phyloP scores from a whole-genome alignment of 2,888 invertebrate genomes.

The Megastigmus dorsalis region DNA sequence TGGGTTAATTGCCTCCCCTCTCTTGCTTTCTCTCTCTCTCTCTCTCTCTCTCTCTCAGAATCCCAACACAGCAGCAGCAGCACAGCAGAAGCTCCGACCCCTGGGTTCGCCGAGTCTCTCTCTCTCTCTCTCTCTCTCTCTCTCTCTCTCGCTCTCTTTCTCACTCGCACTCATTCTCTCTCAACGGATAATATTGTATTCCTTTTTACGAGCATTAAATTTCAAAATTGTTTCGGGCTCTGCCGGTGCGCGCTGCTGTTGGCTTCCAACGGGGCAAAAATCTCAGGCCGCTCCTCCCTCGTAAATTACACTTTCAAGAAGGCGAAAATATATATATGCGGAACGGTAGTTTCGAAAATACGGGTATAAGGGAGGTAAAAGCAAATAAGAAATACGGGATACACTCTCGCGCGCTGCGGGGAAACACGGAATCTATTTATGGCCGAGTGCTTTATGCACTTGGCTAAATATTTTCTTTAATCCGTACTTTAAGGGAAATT shows the following conservation, averaged over 20 bases:
- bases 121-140: not conserved
- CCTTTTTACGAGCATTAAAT: constrained; percentile 61
- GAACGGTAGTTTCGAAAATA: constrained; percentile 46
- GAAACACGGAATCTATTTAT: constrained; percentile 45
- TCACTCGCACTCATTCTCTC: not conserved
- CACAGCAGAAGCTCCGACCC: not conserved
- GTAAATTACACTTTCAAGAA: constrained; percentile 52
- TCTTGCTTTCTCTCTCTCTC: constrained; percentile 35
- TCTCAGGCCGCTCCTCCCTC: constrained; percentile 26
- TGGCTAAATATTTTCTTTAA: constrained; percentile 21
- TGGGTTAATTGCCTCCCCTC: constrained; percentile 61
- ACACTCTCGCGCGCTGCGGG: constrained; percentile 45
- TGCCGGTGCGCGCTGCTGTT: not conserved
- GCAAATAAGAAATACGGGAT: constrained; percentile 52
- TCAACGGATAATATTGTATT: constrained; percentile 59
- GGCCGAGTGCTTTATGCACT: constrained; percentile 9
- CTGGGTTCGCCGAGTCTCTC: not conserved
- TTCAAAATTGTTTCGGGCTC: constrained; percentile 58
- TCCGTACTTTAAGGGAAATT: not conserved
- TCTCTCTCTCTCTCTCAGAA: constrained; percentile 31
- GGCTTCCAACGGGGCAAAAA: constrained; percentile 14
- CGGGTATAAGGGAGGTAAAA: constrained; percentile 46
- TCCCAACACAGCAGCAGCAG: constrained; percentile 6
- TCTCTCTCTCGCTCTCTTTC: not conserved
- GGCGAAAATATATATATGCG: constrained; percentile 38